Evolutionary conservation across 2,797 vertebrate species (phyloP), one percentile per base, ranked within the genome.

Genomic region (Apodemus agrarius): DNA sequence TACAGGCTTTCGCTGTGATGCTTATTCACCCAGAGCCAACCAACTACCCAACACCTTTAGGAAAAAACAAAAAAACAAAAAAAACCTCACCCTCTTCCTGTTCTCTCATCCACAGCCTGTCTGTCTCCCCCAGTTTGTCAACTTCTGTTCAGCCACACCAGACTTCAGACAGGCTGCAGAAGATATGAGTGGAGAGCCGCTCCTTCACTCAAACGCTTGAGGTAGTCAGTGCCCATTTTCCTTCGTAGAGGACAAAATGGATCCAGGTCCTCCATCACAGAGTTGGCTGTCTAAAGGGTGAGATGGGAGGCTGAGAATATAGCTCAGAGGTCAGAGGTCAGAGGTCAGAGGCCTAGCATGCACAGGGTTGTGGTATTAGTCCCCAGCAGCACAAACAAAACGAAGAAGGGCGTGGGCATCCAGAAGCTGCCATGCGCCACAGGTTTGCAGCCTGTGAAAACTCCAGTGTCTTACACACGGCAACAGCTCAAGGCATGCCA

Each of bases 401-500:
- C 3, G 0, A 65, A 61, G 37, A 74, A 61, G 54, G 17, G 46
- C 24, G 2, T 9, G 43, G 65, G 22, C 37, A 29, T 26, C 19
- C 40, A 22, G 57, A 22, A 34, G 19, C 17, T 54, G 6, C 26
- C 37, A 3, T 1, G 4, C 29, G 34, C 52, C 0, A 13, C 16
- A 57, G 85, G 24, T 24, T 24, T 37, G 13, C 14, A 61, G 6
- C 17, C n/a, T 14, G 0, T 43, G 52, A 26, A 34, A 72, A 69
- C 59, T 46, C 7, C n/a, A 1, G 26, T 13, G 17, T 59, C 40
- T 84, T 1, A 0, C 8, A 17, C 1, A 0, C 0, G 13, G 17
- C 0, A 3, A 37, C 11, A 52, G 65, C 87, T 91, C 26, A 22
- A 17, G 65, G 69, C 31, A 24, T 0, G 2, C 3, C 24, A n/a